A percentile compares a stretch with the other conserved stretches of the same genome.
Evolutionary conservation across 2,113 vertebrate species (phyloP).

Genomic region (Thymallus thymallus): DNA sequence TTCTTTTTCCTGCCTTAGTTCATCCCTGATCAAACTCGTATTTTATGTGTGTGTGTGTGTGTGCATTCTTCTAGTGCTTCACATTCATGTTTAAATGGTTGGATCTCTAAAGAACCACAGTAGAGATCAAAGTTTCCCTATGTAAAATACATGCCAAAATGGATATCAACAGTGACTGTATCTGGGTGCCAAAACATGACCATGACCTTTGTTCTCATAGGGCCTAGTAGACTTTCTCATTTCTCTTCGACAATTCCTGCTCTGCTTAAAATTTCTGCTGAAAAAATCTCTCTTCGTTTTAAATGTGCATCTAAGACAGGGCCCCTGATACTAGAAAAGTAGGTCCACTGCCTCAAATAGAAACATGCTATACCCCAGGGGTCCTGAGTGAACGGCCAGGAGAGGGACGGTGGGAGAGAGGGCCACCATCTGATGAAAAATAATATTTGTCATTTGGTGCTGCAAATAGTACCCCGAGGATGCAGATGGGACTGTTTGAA

Average conservation of each 20-base stretch:
- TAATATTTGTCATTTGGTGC: constrained; percentile 67
- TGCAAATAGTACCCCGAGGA: constrained; percentile 40
- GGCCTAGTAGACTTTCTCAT: too few species aligned
- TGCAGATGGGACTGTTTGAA: constrained; percentile 63
- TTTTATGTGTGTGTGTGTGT: too few species aligned
- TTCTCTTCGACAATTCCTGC: neutral
- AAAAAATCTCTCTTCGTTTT: constrained; percentile 47
- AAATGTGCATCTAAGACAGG: constrained; percentile 70
- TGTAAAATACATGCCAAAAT: neutral
- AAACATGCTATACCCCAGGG: constrained; percentile 59
- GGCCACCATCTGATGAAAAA: constrained; percentile 67
- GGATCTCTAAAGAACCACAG: too few species aligned
- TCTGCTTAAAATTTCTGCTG: neutral
- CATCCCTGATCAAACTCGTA: too few species aligned
- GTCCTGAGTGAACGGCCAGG: constrained; percentile 55
- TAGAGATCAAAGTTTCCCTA: neutral
- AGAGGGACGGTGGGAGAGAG: constrained; percentile 46
- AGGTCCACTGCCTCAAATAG: constrained; percentile 73
- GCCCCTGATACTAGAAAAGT: constrained; percentile 63
- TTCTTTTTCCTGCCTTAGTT: constrained; percentile 3
- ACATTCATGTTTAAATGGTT: neutral
- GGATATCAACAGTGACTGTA: neutral
- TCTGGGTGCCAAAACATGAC: neutral
- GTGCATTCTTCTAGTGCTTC: too few species aligned
- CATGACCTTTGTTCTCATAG: neutral